Conservation (phyloP, 2,888 invertebrate species). For the Tubulanus polymorphus region DNA sequence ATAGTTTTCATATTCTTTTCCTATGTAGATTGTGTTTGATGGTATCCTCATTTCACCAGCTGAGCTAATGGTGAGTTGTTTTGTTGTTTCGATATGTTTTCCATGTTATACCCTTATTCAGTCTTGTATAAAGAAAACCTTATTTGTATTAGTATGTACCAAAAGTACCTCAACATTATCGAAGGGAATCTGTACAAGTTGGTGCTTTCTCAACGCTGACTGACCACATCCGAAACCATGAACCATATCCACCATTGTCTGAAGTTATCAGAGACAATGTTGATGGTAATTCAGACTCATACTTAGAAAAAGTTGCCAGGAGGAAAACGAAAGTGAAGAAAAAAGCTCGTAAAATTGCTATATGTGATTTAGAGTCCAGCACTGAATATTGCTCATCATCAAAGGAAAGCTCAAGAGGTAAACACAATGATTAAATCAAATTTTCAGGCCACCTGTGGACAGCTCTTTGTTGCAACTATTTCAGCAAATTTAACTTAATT, state of each 20-base stretch:
- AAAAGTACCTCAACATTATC: too few relatives aligned
- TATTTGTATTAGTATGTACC: too few relatives aligned
- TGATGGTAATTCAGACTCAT: too few relatives aligned
- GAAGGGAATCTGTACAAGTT: not conserved
- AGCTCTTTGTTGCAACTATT: too few relatives aligned
- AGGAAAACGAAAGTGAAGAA: not conserved
- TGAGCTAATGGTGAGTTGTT: slow-evolving; percentile 28
- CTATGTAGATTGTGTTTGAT: slow-evolving; percentile 31
- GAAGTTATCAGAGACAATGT: too few relatives aligned
- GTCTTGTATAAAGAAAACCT: not conserved
- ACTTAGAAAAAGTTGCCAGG: too few relatives aligned
- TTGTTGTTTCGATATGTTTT: not conserved
- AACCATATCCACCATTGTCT: too few relatives aligned
- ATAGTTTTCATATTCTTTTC: too few relatives aligned
- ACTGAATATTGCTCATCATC: slow-evolving; percentile 22
- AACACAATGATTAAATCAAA: too few relatives aligned
- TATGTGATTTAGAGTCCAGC: slow-evolving; percentile 10
- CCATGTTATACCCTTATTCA: not conserved
- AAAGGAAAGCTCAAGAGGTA: slow-evolving; percentile 20
- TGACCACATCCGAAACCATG: too few relatives aligned
- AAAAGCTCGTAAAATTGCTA: slow-evolving; percentile 3
- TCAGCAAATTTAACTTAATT: too few relatives aligned
- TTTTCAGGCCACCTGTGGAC: too few relatives aligned
- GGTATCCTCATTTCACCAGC: slow-evolving; percentile 24
- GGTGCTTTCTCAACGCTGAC: not conserved